phyloP scores from a whole-genome alignment of 2,888 invertebrate genomes.

The Tupiocoris notatus region DNA sequence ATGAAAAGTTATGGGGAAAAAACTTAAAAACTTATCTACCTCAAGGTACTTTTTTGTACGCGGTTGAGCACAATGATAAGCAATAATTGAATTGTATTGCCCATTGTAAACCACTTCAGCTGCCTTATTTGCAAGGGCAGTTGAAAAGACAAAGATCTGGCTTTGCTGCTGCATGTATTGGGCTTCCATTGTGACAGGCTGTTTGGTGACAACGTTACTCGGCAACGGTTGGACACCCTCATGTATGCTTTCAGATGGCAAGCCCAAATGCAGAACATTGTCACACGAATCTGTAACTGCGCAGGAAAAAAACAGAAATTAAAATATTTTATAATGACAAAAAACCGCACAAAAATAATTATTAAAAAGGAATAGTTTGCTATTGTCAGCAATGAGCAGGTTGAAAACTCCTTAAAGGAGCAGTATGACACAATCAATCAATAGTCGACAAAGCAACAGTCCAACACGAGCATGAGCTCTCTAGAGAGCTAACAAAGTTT shows the following conservation, averaged over 20 bases:
- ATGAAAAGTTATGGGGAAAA: background rate
- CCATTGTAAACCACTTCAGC: conserved; percentile 89
- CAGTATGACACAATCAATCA: too few relatives aligned
- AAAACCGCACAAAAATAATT: too few relatives aligned
- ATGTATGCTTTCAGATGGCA: conserved; percentile 47
- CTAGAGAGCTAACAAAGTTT: too few relatives aligned
- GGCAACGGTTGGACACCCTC: conserved; percentile 65
- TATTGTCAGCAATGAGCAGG: too few relatives aligned
- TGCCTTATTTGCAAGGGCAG: conserved; percentile 88
- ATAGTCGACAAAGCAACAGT: too few relatives aligned
- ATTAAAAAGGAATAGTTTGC: too few relatives aligned
- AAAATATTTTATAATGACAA: too few relatives aligned
- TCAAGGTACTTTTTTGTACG: conserved; percentile 92
- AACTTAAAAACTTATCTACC: too few relatives aligned
- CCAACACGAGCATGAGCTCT: too few relatives aligned
- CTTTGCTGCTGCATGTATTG: conserved; percentile 93
- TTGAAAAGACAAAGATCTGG: conserved; percentile 97
- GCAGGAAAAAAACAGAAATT: background rate
- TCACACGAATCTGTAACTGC: conserved; percentile 47
- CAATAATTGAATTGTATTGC: conserved; percentile 87
- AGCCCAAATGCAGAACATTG: conserved; percentile 46
- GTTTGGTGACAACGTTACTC: conserved; percentile 75
- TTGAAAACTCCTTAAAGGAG: too few relatives aligned
- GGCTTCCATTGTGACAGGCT: conserved; percentile 73
- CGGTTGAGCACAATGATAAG: conserved; percentile 93